Evolutionary conservation across 1,140 invertebrate species (phyloP).

Genomic region (Camponotus pennsylvanicus): DNA sequence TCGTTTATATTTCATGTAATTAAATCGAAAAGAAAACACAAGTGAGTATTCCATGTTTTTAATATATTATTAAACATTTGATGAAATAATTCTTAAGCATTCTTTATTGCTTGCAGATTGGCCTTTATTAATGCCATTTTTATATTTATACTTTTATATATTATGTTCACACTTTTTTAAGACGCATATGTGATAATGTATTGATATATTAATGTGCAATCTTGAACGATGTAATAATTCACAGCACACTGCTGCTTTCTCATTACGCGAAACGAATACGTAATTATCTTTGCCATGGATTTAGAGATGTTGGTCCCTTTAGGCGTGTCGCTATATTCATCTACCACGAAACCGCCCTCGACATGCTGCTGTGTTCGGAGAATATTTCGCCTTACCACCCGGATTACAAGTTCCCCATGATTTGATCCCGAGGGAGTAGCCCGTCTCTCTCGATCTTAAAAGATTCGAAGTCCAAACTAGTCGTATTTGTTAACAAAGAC

Average conservation of each 20-base stretch:
- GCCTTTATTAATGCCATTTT: too few species aligned
- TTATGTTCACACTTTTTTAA: not conserved
- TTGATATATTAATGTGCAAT: constrained; percentile 9
- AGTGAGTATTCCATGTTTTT: too few species aligned
- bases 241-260: not conserved
- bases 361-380: constrained; percentile 66
- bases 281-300: constrained; percentile 52
- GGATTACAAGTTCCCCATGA: constrained; percentile 73
- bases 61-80: too few species aligned
- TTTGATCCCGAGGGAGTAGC: constrained; percentile 73
- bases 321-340: constrained; percentile 53
- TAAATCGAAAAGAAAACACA: too few species aligned
- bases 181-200: not conserved
- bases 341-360: constrained; percentile 56
- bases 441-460: constrained; percentile 59
- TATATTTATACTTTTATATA: too few species aligned
- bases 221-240: constrained; percentile 21
- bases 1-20: too few species aligned
- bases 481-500: constrained; percentile 66
- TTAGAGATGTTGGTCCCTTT: constrained; percentile 64
- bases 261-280: constrained; percentile 51
- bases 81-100: too few species aligned
- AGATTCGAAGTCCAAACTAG: constrained; percentile 61
- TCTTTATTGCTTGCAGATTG: too few species aligned
- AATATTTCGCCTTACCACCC: constrained; percentile 42